A percentile compares a stretch with the other conserved stretches of the same genome.
These are phyloP conservation scores for Oreocharis arfaki DNA, from an alignment of 2,113 vertebrate species.

Conservation along the genomic window DNA sequence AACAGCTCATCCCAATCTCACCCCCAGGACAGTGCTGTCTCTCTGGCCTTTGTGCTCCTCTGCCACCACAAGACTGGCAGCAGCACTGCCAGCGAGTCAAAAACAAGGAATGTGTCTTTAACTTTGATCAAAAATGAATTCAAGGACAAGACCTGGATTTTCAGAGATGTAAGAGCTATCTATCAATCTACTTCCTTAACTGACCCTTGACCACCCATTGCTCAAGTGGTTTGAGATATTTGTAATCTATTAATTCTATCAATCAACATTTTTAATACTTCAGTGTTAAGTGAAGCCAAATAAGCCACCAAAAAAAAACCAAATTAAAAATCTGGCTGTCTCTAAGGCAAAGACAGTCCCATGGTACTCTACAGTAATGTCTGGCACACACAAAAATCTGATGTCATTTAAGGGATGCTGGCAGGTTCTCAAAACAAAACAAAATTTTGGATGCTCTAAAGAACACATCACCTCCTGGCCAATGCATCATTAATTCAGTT, in stretches of 20 bases:
- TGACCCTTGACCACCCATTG: neutral
- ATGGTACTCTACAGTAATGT: constrained; percentile 50
- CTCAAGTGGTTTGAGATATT: neutral
- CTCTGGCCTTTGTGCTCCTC: neutral
- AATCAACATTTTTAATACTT: neutral
- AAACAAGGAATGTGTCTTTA: neutral
- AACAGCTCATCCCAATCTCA: neutral
- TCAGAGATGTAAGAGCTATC: neutral
- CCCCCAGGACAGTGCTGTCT: neutral
- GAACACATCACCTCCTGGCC: constrained; percentile 47
- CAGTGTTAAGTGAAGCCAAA: neutral
- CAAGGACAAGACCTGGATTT: neutral
- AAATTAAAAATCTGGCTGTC: neutral
- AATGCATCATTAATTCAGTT: constrained; percentile 19
- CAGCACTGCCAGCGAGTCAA: neutral
- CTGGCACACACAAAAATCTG: constrained; percentile 57
- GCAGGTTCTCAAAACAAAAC: constrained; percentile 43
- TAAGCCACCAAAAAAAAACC: neutral
- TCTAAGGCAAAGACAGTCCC: constrained; percentile 51
- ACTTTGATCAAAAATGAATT: neutral
- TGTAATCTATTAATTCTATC: neutral
- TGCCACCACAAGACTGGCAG: neutral
- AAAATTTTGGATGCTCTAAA: constrained; percentile 34
- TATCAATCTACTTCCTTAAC: neutral
- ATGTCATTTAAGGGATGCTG: constrained; percentile 45